Conservation (phyloP, 2,888 invertebrate species). For the Drosophila antonietae region DNA sequence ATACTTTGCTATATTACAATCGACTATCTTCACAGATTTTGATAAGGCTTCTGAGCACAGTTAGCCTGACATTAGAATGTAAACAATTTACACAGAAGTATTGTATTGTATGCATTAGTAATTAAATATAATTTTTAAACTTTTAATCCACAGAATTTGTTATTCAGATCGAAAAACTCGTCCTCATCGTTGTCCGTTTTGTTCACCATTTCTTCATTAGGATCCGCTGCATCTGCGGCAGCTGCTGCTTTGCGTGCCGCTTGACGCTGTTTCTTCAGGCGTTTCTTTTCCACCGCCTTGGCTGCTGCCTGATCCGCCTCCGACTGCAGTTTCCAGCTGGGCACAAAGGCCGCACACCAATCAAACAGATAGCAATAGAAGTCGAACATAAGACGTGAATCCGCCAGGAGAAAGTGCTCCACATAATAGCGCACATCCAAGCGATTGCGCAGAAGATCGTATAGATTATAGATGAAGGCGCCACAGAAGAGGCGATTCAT, state of each 20-base stretch:
- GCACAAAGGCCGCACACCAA: constrained; percentile 81
- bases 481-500: constrained; percentile 90
- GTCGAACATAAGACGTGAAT: constrained; percentile 82
- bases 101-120: neutral
- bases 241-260: constrained; percentile 67
- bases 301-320: constrained; percentile 39
- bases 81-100: neutral
- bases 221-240: constrained; percentile 54
- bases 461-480: constrained; percentile 91
- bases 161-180: constrained; percentile 82
- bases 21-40: neutral
- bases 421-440: constrained; percentile 86
- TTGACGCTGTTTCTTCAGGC: constrained; percentile 75
- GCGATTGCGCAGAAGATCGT: constrained; percentile 87
- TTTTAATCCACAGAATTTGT: constrained; percentile 82
- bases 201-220: constrained; percentile 71
- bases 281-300: constrained; percentile 71
- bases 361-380: constrained; percentile 79
- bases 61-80: neutral
- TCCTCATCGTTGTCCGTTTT: constrained; percentile 63
- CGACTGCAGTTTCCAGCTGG: constrained; percentile 71
- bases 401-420: constrained; percentile 84
- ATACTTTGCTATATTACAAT: neutral
- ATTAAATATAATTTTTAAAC: constrained; percentile 25
- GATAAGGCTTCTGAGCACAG: neutral